Evolutionary conservation across 2,113 vertebrate species (phyloP), one percentile per base, ranked within the genome.

Genomic region (Cebus imitator): DNA sequence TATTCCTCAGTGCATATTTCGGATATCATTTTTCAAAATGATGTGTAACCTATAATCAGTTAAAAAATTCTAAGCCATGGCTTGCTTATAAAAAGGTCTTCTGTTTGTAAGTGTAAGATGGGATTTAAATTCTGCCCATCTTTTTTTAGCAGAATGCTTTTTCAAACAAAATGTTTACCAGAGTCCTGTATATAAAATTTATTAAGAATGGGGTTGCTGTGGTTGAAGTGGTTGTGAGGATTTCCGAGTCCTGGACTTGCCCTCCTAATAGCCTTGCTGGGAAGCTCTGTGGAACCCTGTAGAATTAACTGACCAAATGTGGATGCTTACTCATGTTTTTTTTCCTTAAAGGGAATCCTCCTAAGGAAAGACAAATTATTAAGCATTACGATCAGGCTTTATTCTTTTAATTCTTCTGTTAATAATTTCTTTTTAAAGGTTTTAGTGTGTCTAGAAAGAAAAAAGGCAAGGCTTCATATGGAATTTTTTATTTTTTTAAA

Each of bases 21-120:
- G 40, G 52, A 82, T n/a, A 70, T 25, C 23, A 37, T 85, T 70
- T 96, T 88, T 84, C 55, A 92, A 68, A 92, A 43, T 66, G 21
- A 58, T 61, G 0, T 93, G 13, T 79, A 70, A 78, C 30, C 9
- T 27, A 25, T 82, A 27, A n/a, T 55, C 20, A 30, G 6, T 90
- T 95, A 68, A 87, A 87, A 95, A 81, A 35, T 43, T 75, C 13
- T 40, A 4, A 80, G 50, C 23, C 55, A 21, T 94, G n/a, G 43
- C 17, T 95, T 93, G 50, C 75, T 95, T 58, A 37, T 68, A 64
- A 30, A 16, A 94, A 43, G 20, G 5, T 25, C 37, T 64, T 80
- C 55, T 89, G 4, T 84, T 96, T 84, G n/a, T 58, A 58, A 85
- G 43, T 58, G 92, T 94, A 75, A 92, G 61, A 91, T 45, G 57